Evolutionary conservation across 2,888 invertebrate genomes (phyloP), one percentile per base, ranked within the genome.

Genomic region (Rhabditophanes sp.): DNA sequence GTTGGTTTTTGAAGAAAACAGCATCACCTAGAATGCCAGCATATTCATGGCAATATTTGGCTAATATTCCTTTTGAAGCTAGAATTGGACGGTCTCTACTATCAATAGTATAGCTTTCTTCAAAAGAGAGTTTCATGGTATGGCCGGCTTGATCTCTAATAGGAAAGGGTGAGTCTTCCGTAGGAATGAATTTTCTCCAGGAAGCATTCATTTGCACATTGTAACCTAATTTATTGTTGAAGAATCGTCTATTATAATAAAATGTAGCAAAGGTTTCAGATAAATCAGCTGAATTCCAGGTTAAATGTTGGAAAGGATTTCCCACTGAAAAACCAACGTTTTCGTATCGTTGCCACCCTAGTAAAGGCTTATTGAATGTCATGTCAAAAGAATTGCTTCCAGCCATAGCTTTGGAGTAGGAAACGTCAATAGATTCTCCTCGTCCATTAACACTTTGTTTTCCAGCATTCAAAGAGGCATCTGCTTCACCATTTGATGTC

Each of bases 11-110:
- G 18, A 83, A 64, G 66, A 83, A 84, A 11, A 80, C 79, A n/a
- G 85, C 76, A 64, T 85, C 80, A 2, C 93, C 93, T 7, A 88
- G 87, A 4, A 87, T 65, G 1, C 85, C 78, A 17, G 87, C 83
- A 54, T 81, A 72, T 68, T 93, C 90, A 53, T 80, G 76, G 4
- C 75, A 75, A 40, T 79, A 71, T 9, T 44, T 37, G 3, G 39
- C 46, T 12, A 47, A 27, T 4, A 18, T 19, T 5, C 49, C 52
- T 9, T 41, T 44, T n/a, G 46, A 42, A 2, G 61, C 47, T 12
- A 61, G 40, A 32, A 63, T 48, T 3, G 54, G 52, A n/a, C 59
- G 39, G 36, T 61, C 59, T 4, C 61, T 37, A 1, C 45, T 48
- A 35, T 61, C 61, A 28, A 78, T 74, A 0, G 76, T 71, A 42